Evolutionary conservation across 2,797 vertebrate genomes (phyloP), one percentile per base, ranked within the genome.

Genomic region (Semaprochilodus insignis): DNA sequence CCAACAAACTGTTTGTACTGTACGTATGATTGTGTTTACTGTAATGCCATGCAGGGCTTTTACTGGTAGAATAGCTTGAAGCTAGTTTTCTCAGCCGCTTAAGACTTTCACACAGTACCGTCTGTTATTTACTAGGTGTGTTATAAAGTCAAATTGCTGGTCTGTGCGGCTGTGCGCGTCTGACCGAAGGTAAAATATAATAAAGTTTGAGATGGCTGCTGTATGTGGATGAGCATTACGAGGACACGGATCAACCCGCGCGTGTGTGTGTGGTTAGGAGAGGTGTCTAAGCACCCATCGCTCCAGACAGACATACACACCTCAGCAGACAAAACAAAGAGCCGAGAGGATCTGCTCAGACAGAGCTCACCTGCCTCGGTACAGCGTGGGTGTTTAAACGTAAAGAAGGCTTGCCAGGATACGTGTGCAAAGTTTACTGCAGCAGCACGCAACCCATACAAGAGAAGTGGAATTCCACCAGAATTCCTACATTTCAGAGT

Each of bases 251-350:
- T 59, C 59, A 36, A 31, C 23, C 23, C 44, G 57, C 23, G 34
- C 14, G 54, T 67, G 76, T 31, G 57, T 63, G 25, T 40, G 79
- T 51, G 71, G 21, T 70, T 73, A 69, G 48, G 73, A 57, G 74
- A 67, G 63, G 63, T 85, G 79, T 65, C 67, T 76, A 54, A 55
- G 66, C 27, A 55, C 59, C 60, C 48, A 82, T 34, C 36, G 36
- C 57, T 36, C 60, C 70, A 86, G 54, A 87, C 74, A 85, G 88
- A 91, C 90, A 86, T n/a, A 55, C 77, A 69, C 89, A 81, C 55
- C 21, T 44, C 81, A 55, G 78, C 88, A 95, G 94, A 94, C 94
- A 94, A 92, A 94, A 95, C 94, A 95, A 93, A 87, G 57, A 85
- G 87, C 87, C 88, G 90, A 91, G 82, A 91, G 89, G 90, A 92